Conservation (phyloP, 2,888 invertebrate species). For the Pantelozetes paolii region DNA sequence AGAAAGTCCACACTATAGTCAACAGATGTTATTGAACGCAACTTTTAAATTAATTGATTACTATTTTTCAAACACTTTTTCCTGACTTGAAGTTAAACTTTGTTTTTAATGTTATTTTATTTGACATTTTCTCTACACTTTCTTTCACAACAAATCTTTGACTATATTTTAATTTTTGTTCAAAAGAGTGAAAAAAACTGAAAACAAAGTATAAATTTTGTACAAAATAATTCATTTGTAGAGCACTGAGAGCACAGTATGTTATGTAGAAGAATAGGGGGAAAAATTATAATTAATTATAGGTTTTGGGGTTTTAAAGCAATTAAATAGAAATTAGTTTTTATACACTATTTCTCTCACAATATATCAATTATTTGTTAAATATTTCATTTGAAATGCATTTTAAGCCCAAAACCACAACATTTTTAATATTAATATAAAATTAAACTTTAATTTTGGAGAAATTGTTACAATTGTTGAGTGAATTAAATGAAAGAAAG, state of each 20-base stretch:
- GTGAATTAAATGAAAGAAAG: no score
- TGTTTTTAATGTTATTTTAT: neutral
- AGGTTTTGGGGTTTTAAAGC: neutral
- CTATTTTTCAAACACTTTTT: neutral
- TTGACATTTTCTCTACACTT: neutral
- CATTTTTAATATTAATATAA: no score
- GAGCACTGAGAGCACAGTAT: neutral
- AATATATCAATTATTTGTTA: no score
- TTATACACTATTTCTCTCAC: no score
- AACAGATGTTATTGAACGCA: conserved; percentile 4
- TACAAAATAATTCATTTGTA: neutral
- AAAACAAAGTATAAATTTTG: neutral
- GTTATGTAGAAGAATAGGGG: neutral
- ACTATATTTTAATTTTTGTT: neutral
- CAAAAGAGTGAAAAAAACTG: neutral
- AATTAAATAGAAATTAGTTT: conserved; percentile 12
- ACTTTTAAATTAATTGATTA: conserved; percentile 1
- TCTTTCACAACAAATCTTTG: neutral
- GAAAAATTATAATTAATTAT: neutral
- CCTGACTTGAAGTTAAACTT: neutral
- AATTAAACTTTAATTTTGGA: no score
- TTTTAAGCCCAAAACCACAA: no score
- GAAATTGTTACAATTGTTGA: no score
- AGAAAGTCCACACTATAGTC: neutral
- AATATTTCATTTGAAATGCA: neutral